Evolutionary conservation across 2,888 invertebrate species (phyloP), one percentile per base, ranked within the genome.

Genomic region (Psylliodes chrysocephalus): DNA sequence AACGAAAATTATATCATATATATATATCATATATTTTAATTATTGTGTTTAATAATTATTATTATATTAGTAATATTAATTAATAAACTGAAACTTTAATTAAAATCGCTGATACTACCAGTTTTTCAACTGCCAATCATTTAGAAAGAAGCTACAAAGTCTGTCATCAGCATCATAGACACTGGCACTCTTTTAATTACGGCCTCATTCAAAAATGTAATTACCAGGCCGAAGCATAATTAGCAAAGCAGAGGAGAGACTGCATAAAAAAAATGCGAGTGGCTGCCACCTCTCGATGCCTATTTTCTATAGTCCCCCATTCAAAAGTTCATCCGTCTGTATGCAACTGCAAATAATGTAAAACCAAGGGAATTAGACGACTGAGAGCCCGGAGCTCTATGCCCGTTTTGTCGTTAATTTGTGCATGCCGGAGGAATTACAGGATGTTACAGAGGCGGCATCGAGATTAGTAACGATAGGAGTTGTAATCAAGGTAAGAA

Each of bases 151-250:
- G 22, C 22, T 22, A 12, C 14, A 49, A 40, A 28, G 38, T 42
- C 15, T 19, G 33, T 30, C 33, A 30, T 44, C 44, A 33, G 14
- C 60, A 22, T 60, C 60, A 60, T 52, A 60, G 60, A 60, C 60
- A 52, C 46, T 52, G 52, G 63, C 53, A 62, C 42, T 73, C 72
- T 76, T 74, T 74, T 75, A 74, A 75, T 76, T 75, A 75, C 69
- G 60, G 19, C 49, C 66, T 70, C 70, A 69, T 75, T 73, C 73
- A 74, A 75, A 70, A 70, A 69, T 72, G 71, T 73, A 76, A 77
- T 77, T 75, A 75, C 72, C 72, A 71, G 72, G 71, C 69, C 72
- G 72, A 72, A 70, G 75, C 72, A 73, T 76, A 76, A 77, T 77
- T 76, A 77, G 73, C 54, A 68, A 49, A 59, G 4, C 1, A 14